Base-by-base conservation (phyloP, 2,888 invertebrate genomes). In the Temnothorax unifasciatus region DNA sequence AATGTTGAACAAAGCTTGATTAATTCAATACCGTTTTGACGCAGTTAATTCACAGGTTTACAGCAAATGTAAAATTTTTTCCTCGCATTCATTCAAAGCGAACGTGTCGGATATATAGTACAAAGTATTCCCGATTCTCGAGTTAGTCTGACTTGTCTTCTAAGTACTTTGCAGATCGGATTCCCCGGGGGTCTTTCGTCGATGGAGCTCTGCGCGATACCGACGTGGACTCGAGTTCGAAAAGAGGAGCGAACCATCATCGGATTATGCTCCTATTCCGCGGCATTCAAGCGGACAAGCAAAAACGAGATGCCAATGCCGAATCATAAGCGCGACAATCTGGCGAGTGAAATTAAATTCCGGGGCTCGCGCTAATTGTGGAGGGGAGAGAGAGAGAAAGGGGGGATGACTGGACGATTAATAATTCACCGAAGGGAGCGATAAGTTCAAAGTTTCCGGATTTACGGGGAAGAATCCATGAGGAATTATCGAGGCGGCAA, bases 171-270 rank as follows among this genome's bases (percentile, higher is more conserved):
- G 75, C 63, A 52, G 50, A 52, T 82, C 82, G 75, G 61, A 61
- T 75, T 82, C 76, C 63, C 63, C 41, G 63, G 29, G 21, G 52
- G 77, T 47, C 82, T 82, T 76, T 69, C 50, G 61, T 83, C 82
- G 81, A 25, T 50, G 54, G 69, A 74, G 64, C 83, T 81, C 83
- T 81, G 76, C 76, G 83, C 75, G 54, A 25, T 52, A 64, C 71
- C 64, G 54, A 34, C 38, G 44, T 69, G 83, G 77, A 75, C 84
- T 85, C 75, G 73, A 90, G 68, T 87, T 86, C 38, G 54, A 82
- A 90, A 47, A 88, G 84, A 84, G 90, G 89, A 90, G 88, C 87
- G 69, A 84, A 82, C 85, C 83, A 88, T 88, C 84, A 77, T 8
- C 83, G 85, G 87, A 90, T 89, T 89, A 83, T 82, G 83, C 79